Evolutionary conservation across 1,140 invertebrate genomes (phyloP), one percentile per base, ranked within the genome.

Genomic region (Caerostris extrusa): DNA sequence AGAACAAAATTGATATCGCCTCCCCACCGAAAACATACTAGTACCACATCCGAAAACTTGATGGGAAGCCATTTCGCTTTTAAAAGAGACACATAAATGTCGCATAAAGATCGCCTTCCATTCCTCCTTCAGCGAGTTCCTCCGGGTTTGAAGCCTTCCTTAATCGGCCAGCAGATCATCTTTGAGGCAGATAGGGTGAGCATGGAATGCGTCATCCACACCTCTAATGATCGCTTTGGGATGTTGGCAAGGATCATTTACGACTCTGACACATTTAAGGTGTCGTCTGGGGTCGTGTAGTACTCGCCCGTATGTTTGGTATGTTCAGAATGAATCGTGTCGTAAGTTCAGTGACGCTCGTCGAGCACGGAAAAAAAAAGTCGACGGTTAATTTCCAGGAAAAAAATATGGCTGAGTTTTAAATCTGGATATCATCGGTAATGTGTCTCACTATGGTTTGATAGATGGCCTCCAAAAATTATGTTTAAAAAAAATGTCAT

Each of bases 21-120:
- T 14, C 12, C 14, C 5, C 14, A 67, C 61, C 17, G 61, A 34
- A 34, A 50, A 50, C 71, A 10, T 50, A 10, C 34, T 34, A 34
- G 34, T 34, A 34, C 34, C 34, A 34, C 34, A 34, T 34, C 34
- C 34, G 34, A 34, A 34, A 34, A 34, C 50, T 77, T 50, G 71
- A 77, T 77, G 71, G 71, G 34, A 34, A 77, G 34, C 34, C 71
- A 77, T 77, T 77, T 50, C 71, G 53, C 71, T 77, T 77, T 77
- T 77, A 77, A 77, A 77, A 77, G 71, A 77, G 71, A 53, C 53
- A 77, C 71, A 77, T 77, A 77, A 77, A 77, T 77, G 71, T 50
- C 71, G 71, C 71, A 77, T 77, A 77, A 77, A 77, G 71, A 67
- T n/a, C 61, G 5, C 61, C 61, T 5, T n/a, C 5, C 7, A 67